A percentile compares a stretch with the other conserved stretches of the same genome.
Conservation (phyloP, 2,888 invertebrate genomes). For the Oligia fasciuncula region DNA sequence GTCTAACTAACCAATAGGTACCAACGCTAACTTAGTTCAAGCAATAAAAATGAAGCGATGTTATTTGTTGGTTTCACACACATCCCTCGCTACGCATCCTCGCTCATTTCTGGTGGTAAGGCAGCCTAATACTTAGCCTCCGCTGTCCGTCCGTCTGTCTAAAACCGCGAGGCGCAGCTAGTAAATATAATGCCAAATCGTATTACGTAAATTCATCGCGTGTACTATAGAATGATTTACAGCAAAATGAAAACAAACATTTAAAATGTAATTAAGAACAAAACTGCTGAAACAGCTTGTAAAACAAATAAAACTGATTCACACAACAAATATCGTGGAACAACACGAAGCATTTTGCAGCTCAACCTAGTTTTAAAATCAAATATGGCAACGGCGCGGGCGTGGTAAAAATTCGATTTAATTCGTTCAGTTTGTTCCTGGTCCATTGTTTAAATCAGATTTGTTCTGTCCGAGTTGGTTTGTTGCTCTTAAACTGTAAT, state of each 20-base stretch:
- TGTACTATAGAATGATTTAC: background rate
- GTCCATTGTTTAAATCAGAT: conserved; percentile 38
- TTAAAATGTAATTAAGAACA: conserved; percentile 6
- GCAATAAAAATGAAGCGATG: too few species aligned
- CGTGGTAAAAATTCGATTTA: conserved; percentile 43
- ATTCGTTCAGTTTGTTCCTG: conserved; percentile 24
- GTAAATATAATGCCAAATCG: too few species aligned
- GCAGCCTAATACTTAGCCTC: too few species aligned
- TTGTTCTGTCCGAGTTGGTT: conserved; percentile 13
- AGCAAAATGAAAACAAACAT: conserved; percentile 19
- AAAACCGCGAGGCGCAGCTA: too few species aligned
- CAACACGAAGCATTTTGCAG: conserved; percentile 22
- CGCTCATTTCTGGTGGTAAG: too few species aligned
- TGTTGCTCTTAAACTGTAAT: background rate
- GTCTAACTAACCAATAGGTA: too few species aligned
- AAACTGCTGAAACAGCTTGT: background rate
- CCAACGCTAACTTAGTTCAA: too few species aligned
- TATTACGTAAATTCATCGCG: background rate
- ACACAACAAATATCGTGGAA: conserved; percentile 3
- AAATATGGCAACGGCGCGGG: conserved; percentile 33
- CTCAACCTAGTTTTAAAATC: conserved; percentile 38
- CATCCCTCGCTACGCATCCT: too few species aligned
- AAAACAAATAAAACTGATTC: conserved; percentile 34
- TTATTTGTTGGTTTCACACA: too few species aligned
- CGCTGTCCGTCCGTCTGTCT: too few species aligned